phyloP scores from a whole-genome alignment of 2,888 invertebrate genomes.

The Drosophila leonis region DNA sequence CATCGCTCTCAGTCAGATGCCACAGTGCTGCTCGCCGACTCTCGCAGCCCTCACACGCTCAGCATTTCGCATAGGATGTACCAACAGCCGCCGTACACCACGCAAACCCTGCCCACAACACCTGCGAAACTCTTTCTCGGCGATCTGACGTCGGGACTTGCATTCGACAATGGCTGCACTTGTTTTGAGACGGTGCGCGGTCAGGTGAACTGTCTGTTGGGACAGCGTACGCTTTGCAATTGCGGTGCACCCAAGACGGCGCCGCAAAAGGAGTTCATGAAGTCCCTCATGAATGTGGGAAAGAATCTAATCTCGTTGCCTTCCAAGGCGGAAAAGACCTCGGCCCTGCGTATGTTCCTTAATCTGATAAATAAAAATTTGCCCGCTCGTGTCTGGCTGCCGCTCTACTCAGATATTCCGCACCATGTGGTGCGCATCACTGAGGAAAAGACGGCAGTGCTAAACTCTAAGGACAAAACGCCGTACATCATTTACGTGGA shows the following conservation, averaged over 20 bases:
- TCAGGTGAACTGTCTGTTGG: conserved; percentile 90
- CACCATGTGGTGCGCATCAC: conserved; percentile 99
- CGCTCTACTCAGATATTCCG: conserved; percentile 92
- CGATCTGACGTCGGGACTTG: conserved; percentile 96
- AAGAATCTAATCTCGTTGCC: conserved; percentile 92
- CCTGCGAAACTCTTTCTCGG: conserved; percentile 91
- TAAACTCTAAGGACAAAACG: conserved; percentile 96
- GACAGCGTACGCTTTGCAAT: conserved; percentile 91
- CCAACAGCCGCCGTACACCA: conserved; percentile 82
- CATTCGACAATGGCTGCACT: conserved; percentile 98
- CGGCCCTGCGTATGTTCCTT: conserved; percentile 96
- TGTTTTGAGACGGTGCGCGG: conserved; percentile 95
- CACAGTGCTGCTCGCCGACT: conserved; percentile 88
- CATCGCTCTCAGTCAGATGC: conserved; percentile 92
- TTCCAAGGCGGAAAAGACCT: conserved; percentile 96
- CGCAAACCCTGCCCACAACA: conserved; percentile 80
- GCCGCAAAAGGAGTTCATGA: conserved; percentile 94
- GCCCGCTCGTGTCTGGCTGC: conserved; percentile 99
- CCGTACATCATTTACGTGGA: conserved; percentile 99
- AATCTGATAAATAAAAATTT: conserved; percentile 97
- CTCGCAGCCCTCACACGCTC: conserved; percentile 66
- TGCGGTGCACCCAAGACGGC: conserved; percentile 93
- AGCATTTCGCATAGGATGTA: conserved; percentile 81
- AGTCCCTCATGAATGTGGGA: conserved; percentile 94
- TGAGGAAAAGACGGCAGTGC: conserved; percentile 97